phyloP scores from a whole-genome alignment of 2,888 invertebrate species.

The Petrophora chlorosata region DNA sequence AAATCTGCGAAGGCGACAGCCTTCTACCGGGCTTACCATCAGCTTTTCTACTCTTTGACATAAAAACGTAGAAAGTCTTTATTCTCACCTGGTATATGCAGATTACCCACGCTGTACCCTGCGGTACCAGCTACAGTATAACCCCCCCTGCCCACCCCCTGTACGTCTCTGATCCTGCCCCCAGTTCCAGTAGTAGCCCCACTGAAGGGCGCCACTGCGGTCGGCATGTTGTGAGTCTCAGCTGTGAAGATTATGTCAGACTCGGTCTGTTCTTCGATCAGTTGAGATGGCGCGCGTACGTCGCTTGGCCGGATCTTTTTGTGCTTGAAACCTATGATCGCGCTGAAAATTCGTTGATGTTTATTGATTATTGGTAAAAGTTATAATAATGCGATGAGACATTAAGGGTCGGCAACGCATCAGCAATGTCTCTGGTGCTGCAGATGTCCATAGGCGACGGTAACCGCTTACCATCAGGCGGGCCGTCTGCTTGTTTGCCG shows the following conservation, averaged over 20 bases:
- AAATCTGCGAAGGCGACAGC: too few relatives aligned
- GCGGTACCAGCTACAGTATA: conserved; percentile 97
- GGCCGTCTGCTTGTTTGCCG: too few relatives aligned
- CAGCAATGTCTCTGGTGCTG: too few relatives aligned
- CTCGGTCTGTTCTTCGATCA: conserved; percentile 84
- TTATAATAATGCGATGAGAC: too few relatives aligned
- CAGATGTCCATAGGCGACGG: too few relatives aligned
- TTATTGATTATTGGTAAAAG: too few relatives aligned
- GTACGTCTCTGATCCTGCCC: conserved; percentile 96
- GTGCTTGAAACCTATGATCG: conserved; percentile 92
- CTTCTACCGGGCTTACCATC: too few relatives aligned
- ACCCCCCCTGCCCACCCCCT: conserved; percentile 97
- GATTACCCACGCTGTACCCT: conserved; percentile 97
- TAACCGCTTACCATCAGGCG: too few relatives aligned
- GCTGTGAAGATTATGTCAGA: conserved; percentile 98
- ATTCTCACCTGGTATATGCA: conserved; percentile 91
- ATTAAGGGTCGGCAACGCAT: too few relatives aligned
- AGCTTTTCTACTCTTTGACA: too few relatives aligned
- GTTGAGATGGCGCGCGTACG: conserved; percentile 82
- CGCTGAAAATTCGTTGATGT: too few relatives aligned
- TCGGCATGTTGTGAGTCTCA: conserved; percentile 99
- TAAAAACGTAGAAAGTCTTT: too few relatives aligned
- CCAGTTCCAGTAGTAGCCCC: conserved; percentile 99
- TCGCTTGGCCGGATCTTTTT: conserved; percentile 86
- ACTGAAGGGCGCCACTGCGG: conserved; percentile 98